These are phyloP conservation scores for Xylocampa areola DNA, from an alignment of 2,888 invertebrate species.

Conservation along the genomic window DNA sequence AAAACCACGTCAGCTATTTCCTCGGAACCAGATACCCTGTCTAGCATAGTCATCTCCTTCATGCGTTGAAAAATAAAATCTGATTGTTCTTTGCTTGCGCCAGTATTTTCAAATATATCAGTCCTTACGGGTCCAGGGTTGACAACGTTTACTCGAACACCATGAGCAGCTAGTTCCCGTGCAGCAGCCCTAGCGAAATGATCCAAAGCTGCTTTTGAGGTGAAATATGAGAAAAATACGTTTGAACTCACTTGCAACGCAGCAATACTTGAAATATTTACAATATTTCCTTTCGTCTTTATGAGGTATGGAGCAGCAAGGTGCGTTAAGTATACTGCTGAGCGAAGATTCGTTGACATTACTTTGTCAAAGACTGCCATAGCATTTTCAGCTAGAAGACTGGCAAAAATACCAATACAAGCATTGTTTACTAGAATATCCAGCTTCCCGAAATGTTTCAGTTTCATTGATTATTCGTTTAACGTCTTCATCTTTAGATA, in stretches of 20 bases:
- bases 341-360: constrained; percentile 42
- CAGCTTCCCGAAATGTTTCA: constrained; percentile 33
- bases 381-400: constrained; percentile 24
- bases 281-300: constrained; percentile 90
- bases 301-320: constrained; percentile 56
- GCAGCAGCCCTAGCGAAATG: constrained; percentile 62
- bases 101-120: constrained; percentile 20
- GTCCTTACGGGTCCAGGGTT: constrained; percentile 55
- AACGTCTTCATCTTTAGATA: constrained; percentile 37
- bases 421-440: constrained; percentile 52
- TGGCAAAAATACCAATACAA: constrained; percentile 11
- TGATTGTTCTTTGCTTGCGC: background rate
- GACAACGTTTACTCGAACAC: constrained; percentile 91
- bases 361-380: constrained; percentile 29
- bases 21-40: constrained; percentile 45
- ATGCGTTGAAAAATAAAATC: constrained; percentile 1
- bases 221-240: constrained; percentile 31
- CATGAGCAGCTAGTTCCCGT: constrained; percentile 92
- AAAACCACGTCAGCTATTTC: constrained; percentile 62
- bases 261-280: constrained; percentile 89
- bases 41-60: constrained; percentile 11
- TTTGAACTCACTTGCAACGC: constrained; percentile 1
- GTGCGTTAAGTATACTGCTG: constrained; percentile 39
- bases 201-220: constrained; percentile 59
- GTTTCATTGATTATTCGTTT: constrained; percentile 34